Evolutionary conservation across 2,113 vertebrate genomes (phyloP), one percentile per base, ranked within the genome.

Genomic region (Paracanthobrama guichenoti): DNA sequence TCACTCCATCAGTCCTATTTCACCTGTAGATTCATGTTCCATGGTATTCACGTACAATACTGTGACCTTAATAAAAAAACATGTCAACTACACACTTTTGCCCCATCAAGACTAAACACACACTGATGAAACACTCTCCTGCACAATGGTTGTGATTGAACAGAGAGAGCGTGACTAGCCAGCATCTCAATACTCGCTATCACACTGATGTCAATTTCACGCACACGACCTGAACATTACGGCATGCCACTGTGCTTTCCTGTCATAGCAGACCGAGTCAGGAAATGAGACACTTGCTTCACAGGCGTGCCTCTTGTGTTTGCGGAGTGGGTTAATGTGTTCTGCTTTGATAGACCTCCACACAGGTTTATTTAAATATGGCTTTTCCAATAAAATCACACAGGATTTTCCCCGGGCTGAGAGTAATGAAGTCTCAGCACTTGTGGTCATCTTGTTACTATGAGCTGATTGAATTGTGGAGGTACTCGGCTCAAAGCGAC

Each of bases 331-430:
- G 20, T 42, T 42, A 71, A 71, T 71, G 20, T 11, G 66, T 42
- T 69, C 66, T 69, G 66, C 20, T 2, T 69, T 69, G 20, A 69
- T 22, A 69, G 35, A 69, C 66, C 35, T 69, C 66, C 66, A 69
- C 66, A 22, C 66, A 69, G 35, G 67, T 71, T 71, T 71, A 71
- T 71, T 39, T 71, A 71, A 71, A 71, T 71, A 71, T 71, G 67
- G 35, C 67, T 69, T 69, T 69, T 69, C 35, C 35, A 69, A 69
- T 69, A 42, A 42, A 69, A 69, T n/a, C 66, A 42, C 66, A n/a
- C 20, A 42, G 67, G 67, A 42, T 71, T 71, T 12, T 42, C 67
- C 67, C 35, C 35, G 10, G 35, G 67, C 67, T 71, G 35, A 71
- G 39, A n/a, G 67, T 71, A 71, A 71, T 71, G 67, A 71, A 71